phyloP scores from a whole-genome alignment of 2,797 vertebrate genomes.

The Typhlichthys eigenmanni region DNA sequence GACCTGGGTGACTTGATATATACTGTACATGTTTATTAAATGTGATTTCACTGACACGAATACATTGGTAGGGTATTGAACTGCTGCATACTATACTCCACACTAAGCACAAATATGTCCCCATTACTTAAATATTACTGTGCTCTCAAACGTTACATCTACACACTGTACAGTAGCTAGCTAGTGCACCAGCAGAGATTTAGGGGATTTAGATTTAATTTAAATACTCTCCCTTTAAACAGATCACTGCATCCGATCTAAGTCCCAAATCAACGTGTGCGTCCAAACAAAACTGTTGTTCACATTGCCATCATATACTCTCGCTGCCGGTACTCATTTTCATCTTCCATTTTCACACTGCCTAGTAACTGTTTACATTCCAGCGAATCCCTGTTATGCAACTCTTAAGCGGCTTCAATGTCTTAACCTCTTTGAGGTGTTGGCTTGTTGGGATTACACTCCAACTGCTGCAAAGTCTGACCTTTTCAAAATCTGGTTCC shows the following conservation, averaged over 20 bases:
- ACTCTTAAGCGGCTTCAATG: background rate
- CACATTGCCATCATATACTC: constrained; percentile 13
- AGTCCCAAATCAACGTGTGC: constrained; percentile 45
- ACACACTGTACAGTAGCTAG: constrained; percentile 1
- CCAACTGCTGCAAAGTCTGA: constrained; percentile 2
- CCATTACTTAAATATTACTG: background rate
- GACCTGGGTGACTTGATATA: constrained; percentile 13
- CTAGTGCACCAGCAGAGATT: constrained; percentile 14
- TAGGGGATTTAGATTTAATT: constrained; percentile 1
- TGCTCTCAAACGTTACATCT: background rate
- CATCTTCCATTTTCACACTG: constrained; percentile 21
- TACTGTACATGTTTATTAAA: constrained; percentile 15
- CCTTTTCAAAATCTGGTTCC: too few species aligned
- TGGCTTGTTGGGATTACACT: too few species aligned
- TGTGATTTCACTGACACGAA: background rate
- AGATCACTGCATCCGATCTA: constrained; percentile 44
- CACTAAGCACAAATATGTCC: background rate
- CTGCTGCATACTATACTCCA: background rate
- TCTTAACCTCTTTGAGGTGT: background rate
- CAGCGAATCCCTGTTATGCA: background rate
- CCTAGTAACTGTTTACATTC: constrained; percentile 22
- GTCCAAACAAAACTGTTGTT: constrained; percentile 36
- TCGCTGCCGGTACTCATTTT: constrained; percentile 30
- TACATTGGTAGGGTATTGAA: background rate
- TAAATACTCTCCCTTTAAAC: constrained; percentile 28